These are phyloP conservation scores for Aplodontia rufa DNA, from an alignment of 2,113 vertebrate genomes.

Conservation along the genomic window DNA sequence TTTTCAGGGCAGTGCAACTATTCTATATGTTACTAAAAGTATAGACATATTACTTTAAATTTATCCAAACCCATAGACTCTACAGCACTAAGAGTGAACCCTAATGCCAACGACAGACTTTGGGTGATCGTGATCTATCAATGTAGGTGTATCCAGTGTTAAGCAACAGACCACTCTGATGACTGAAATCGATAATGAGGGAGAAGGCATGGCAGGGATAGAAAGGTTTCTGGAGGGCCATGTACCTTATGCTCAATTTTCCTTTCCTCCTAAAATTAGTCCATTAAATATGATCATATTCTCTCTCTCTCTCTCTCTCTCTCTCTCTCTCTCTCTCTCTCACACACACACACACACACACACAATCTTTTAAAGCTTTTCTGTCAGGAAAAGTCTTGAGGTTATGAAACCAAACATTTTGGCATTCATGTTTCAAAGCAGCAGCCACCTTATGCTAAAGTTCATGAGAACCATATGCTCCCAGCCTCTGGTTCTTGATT, in stretches of 20 bases:
- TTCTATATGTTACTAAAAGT: background rate
- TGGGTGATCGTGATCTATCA: background rate
- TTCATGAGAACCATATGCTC: background rate
- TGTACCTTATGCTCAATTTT: background rate
- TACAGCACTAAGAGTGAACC: background rate
- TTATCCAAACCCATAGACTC: background rate
- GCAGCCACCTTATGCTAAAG: background rate
- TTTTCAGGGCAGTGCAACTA: background rate
- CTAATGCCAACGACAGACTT: background rate
- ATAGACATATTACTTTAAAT: background rate
- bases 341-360: no score
- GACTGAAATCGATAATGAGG: background rate
- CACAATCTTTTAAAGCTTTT: background rate
- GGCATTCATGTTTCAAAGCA: background rate
- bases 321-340: no score
- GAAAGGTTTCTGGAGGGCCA: background rate
- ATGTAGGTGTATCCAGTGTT: background rate
- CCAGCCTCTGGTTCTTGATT: background rate
- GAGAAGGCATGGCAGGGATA: background rate
- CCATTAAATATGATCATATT: background rate
- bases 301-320: no score
- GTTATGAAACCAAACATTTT: conserved; percentile 19
- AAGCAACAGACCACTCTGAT: background rate
- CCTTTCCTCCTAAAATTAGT: background rate
- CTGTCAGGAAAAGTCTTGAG: background rate